A percentile compares a stretch with the other conserved stretches of the same genome.
Evolutionary conservation across 2,113 vertebrate species (phyloP).

Genomic region (Scatophagus argus): DNA sequence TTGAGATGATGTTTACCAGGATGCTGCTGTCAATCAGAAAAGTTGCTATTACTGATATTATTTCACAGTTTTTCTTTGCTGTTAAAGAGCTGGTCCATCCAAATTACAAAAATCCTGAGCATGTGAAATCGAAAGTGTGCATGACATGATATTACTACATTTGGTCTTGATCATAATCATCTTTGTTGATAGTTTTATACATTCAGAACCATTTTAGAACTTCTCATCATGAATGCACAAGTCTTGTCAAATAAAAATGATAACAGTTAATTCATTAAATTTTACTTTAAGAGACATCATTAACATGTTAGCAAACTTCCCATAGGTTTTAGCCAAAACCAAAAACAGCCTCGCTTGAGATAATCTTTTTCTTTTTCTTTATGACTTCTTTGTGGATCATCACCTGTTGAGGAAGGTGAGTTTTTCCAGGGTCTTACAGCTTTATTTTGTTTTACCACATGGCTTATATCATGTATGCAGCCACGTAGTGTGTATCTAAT

Average conservation of each 20-base stretch:
- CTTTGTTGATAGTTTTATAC: not conserved
- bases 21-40: conserved; percentile 69
- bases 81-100: not conserved
- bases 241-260: not conserved
- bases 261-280: not conserved
- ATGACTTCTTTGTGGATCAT: not conserved
- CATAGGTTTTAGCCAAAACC: no score
- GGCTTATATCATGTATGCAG: no score
- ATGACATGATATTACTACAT: not conserved
- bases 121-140: not conserved
- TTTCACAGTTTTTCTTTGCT: conserved; percentile 14
- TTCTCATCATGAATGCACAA: not conserved
- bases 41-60: conserved; percentile 41
- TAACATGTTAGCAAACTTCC: not conserved
- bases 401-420: not conserved
- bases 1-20: conserved; percentile 72
- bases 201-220: not conserved
- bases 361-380: not conserved
- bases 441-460: no score
- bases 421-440: not conserved
- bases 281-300: not conserved
- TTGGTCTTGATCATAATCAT: no score
- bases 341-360: no score
- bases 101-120: not conserved
- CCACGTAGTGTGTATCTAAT: not conserved